phyloP scores from a whole-genome alignment of 2,113 vertebrate genomes.

The Leptobrachium leishanense region DNA sequence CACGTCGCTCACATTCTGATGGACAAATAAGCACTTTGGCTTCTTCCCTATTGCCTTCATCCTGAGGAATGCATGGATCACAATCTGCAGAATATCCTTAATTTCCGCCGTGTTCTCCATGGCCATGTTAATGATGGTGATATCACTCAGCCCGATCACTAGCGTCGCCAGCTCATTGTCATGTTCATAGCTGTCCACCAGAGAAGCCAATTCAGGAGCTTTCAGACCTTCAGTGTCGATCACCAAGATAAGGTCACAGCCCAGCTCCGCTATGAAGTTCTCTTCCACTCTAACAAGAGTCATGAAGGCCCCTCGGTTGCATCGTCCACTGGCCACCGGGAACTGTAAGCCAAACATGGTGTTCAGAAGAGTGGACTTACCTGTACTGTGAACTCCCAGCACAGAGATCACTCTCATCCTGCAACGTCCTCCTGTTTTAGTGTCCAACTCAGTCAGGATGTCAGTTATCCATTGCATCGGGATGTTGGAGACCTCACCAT shows the following conservation, averaged over 20 bases:
- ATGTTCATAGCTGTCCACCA: conserved; percentile 65
- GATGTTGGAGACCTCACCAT: conserved; percentile 72
- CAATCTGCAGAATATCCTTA: conserved; percentile 65
- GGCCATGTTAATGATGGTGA: conserved; percentile 70
- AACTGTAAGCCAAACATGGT: conserved; percentile 78
- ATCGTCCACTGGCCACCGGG: conserved; percentile 57
- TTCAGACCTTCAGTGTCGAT: conserved; percentile 67
- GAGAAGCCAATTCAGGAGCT: conserved; percentile 41
- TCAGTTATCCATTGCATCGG: conserved; percentile 73
- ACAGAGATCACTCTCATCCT: conserved; percentile 69
- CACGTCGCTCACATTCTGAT: conserved; percentile 71
- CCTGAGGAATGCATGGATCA: conserved; percentile 72
- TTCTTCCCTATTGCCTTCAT: conserved; percentile 64
- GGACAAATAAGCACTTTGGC: conserved; percentile 72
- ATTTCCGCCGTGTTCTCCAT: conserved; percentile 55
- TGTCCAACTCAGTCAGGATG: conserved; percentile 61
- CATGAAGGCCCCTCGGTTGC: conserved; percentile 69
- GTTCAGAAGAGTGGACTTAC: conserved; percentile 76
- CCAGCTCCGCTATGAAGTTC: conserved; percentile 65
- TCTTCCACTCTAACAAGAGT: conserved; percentile 56
- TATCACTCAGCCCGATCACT: conserved; percentile 71
- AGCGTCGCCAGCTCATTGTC: conserved; percentile 69
- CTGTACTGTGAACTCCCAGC: conserved; percentile 75
- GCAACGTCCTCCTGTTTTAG: conserved; percentile 57
- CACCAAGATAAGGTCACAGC: conserved; percentile 73